phyloP scores from a whole-genome alignment of 2,888 invertebrate species.

The Pachycephus smyrnensis region DNA sequence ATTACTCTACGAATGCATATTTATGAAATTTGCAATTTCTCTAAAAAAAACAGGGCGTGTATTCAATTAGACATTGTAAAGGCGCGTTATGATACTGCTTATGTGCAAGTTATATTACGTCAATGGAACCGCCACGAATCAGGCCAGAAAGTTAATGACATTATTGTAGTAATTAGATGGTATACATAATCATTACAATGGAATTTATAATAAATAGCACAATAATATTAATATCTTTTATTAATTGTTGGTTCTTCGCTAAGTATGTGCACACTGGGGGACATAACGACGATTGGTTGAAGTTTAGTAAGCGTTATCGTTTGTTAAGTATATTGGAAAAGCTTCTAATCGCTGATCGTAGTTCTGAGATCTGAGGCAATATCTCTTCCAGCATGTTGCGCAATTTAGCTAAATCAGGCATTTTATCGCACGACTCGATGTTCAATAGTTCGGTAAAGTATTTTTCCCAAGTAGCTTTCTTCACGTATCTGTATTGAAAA shows the following conservation, averaged over 20 bases:
- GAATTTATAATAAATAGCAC: constrained; percentile 58
- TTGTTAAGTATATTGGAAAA: constrained; percentile 63
- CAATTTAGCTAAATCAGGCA: constrained; percentile 78
- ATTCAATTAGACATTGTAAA: not conserved
- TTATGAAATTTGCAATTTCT: not conserved
- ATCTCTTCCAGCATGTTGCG: constrained; percentile 61
- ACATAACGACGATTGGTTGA: constrained; percentile 32
- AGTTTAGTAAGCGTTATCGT: constrained; percentile 61
- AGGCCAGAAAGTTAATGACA: constrained; percentile 44
- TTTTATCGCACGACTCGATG: constrained; percentile 79
- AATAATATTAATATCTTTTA: constrained; percentile 53
- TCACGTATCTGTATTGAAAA: constrained; percentile 73
- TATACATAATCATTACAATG: constrained; percentile 33
- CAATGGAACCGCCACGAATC: constrained; percentile 43
- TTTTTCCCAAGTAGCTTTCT: constrained; percentile 80
- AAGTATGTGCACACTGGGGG: constrained; percentile 45
- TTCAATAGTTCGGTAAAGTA: constrained; percentile 87
- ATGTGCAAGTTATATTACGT: constrained; percentile 43
- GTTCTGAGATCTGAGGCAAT: constrained; percentile 51
- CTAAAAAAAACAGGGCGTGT: not conserved
- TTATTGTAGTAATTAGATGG: constrained; percentile 39
- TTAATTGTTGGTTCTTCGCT: constrained; percentile 49
- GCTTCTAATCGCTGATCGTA: constrained; percentile 52
- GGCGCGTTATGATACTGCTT: constrained; percentile 25
- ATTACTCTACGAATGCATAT: not conserved